A percentile compares a stretch with the other conserved stretches of the same genome.
These are phyloP conservation scores for Trichogramma evanescens DNA, from an alignment of 2,888 invertebrate genomes.

Conservation along the genomic window DNA sequence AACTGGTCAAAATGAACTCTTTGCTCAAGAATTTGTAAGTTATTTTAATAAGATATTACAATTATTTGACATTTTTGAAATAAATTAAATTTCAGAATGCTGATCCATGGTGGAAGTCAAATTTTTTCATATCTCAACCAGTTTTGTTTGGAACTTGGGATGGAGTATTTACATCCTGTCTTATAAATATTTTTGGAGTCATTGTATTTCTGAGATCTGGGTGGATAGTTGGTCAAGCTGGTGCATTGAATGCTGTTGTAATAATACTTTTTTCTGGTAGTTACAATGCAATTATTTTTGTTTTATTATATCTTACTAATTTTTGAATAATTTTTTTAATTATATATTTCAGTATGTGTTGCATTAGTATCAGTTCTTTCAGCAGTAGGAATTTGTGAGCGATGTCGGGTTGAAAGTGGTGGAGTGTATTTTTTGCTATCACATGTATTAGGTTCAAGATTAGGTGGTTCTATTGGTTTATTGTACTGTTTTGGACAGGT, in stretches of 20 bases:
- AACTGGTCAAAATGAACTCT: conserved; percentile 82
- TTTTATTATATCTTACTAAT: conserved; percentile 1
- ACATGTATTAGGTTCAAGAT: conserved; percentile 86
- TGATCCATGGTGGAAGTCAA: conserved; percentile 92
- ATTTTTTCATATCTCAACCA: conserved; percentile 93
- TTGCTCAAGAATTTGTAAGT: conserved; percentile 80
- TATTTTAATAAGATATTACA: conserved; percentile 1
- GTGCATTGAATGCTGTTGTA: conserved; percentile 70
- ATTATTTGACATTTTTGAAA: conserved; percentile 6
- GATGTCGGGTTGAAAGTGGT: conserved; percentile 92
- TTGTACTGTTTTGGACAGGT: conserved; percentile 96
- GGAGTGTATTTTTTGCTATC: conserved; percentile 93
- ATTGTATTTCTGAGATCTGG: conserved; percentile 94
- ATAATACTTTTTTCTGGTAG: conserved; percentile 75
- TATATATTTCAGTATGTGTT: conserved; percentile 64
- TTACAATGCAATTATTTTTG: not conserved
- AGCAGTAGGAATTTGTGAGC: conserved; percentile 92
- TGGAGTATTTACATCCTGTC: conserved; percentile 94
- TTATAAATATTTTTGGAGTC: conserved; percentile 96
- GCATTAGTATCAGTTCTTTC: conserved; percentile 88
- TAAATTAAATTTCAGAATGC: conserved; percentile 55
- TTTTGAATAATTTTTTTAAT: not conserved
- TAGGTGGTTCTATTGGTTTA: conserved; percentile 87
- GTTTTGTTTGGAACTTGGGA: conserved; percentile 97
- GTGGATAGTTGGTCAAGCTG: conserved; percentile 93